Conservation (phyloP, 2,113 vertebrate genomes). For the Strix aluco region DNA sequence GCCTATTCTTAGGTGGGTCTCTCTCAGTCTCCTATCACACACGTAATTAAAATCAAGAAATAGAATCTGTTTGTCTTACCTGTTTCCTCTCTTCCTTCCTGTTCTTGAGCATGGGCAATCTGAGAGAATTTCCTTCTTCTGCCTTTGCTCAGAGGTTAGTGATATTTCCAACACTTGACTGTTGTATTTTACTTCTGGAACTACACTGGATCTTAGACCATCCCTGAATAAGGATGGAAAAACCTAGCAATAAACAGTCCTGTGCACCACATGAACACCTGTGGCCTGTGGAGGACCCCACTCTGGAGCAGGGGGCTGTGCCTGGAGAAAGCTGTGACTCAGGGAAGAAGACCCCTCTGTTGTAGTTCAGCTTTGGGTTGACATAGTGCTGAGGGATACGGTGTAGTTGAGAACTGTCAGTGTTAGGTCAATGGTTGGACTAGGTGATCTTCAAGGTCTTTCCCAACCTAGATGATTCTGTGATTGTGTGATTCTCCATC, state of each 20-base stretch:
- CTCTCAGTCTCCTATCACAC: background rate
- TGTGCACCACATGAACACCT: background rate
- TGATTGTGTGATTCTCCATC: background rate
- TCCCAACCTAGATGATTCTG: too few species aligned
- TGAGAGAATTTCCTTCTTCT: background rate
- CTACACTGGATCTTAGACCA: background rate
- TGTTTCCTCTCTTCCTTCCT: background rate
- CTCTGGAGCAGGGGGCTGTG: too few species aligned
- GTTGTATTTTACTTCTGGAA: background rate
- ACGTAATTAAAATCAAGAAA: background rate
- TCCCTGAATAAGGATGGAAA: background rate
- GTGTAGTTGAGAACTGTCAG: too few species aligned
- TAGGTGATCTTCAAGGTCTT: too few species aligned
- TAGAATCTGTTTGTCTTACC: background rate
- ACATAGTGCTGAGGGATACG: too few species aligned
- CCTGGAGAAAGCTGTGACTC: too few species aligned
- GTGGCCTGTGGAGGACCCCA: too few species aligned
- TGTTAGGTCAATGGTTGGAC: too few species aligned
- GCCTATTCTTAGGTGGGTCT: background rate
- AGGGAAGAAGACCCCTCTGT: too few species aligned
- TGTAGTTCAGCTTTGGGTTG: too few species aligned
- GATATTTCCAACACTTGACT: background rate
- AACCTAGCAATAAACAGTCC: background rate
- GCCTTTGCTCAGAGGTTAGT: background rate
- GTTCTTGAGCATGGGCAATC: background rate